Conservation (phyloP, 2,888 invertebrate genomes). For the Tipula vernalis region DNA sequence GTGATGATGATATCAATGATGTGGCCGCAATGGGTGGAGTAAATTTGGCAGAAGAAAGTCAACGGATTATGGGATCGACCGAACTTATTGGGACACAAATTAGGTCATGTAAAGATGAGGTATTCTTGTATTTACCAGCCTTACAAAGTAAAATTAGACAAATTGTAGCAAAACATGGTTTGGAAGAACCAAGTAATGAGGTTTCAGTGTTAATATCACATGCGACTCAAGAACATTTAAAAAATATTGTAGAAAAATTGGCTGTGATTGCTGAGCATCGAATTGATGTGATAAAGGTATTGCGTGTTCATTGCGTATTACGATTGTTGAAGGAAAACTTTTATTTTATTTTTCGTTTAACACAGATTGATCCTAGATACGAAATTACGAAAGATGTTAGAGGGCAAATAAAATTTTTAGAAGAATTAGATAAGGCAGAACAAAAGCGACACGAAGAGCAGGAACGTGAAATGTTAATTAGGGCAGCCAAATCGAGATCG, state of each 20-base stretch:
- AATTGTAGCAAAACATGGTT: conserved; percentile 58
- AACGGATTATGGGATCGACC: conserved; percentile 82
- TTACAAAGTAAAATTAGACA: conserved; percentile 66
- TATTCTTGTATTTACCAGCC: conserved; percentile 63
- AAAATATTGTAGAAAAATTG: conserved; percentile 81
- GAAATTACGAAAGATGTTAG: conserved; percentile 82
- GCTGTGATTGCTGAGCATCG: conserved; percentile 90
- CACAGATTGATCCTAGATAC: conserved; percentile 70
- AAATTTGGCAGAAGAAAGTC: conserved; percentile 90
- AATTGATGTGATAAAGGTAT: conserved; percentile 79
- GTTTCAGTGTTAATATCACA: conserved; percentile 86
- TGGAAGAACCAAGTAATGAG: conserved; percentile 74
- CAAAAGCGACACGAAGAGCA: conserved; percentile 89
- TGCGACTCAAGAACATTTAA: conserved; percentile 86
- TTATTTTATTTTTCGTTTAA: conserved; percentile 14
- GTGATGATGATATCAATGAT: conserved; percentile 95
- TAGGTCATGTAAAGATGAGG: conserved; percentile 85
- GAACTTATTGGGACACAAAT: conserved; percentile 83
- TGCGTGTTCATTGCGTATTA: neutral
- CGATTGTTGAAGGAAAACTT: neutral
- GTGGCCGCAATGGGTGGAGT: conserved; percentile 99
- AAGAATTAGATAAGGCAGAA: conserved; percentile 90
- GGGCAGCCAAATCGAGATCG: conserved; percentile 90
- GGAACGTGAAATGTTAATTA: conserved; percentile 83
- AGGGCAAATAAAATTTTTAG: conserved; percentile 90